Percentiles rank a stretch among this genome's conserved stretches.
Evolutionary conservation across 2,113 vertebrate species (phyloP).

Genomic region (Cinclus cinclus): DNA sequence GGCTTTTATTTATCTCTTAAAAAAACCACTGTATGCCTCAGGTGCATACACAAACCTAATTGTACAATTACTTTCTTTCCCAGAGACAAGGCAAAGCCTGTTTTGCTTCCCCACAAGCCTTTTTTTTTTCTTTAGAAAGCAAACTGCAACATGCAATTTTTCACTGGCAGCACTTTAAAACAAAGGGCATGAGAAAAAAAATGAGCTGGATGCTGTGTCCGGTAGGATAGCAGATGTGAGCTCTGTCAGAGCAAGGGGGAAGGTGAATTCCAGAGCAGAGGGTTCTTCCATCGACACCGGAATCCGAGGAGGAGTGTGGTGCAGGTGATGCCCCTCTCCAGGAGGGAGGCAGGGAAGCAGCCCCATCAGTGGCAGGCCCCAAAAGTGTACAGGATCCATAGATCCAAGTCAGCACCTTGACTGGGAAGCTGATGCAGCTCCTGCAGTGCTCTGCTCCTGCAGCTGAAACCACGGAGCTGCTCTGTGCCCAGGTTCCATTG

Average conservation of each 20-base stretch:
- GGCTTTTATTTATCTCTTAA: conserved; percentile 42
- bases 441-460: background rate
- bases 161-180: conserved; percentile 37
- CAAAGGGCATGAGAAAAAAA: background rate
- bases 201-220: background rate
- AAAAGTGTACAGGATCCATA: background rate
- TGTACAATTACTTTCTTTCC: background rate
- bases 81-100: background rate
- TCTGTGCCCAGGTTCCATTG: conserved; percentile 58
- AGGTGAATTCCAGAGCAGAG: conserved; percentile 10
- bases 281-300: background rate
- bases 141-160: conserved; percentile 8
- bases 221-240: conserved; percentile 38
- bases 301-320: background rate
- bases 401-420: conserved; percentile 19
- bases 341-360: background rate
- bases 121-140: background rate
- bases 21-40: background rate
- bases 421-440: background rate
- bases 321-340: background rate
- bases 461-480: background rate
- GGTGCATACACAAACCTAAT: conserved; percentile 1
- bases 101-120: background rate
- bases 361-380: background rate
- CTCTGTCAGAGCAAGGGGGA: background rate